phyloP scores from a whole-genome alignment of 2,113 vertebrate species.

The Psettodes erumei region DNA sequence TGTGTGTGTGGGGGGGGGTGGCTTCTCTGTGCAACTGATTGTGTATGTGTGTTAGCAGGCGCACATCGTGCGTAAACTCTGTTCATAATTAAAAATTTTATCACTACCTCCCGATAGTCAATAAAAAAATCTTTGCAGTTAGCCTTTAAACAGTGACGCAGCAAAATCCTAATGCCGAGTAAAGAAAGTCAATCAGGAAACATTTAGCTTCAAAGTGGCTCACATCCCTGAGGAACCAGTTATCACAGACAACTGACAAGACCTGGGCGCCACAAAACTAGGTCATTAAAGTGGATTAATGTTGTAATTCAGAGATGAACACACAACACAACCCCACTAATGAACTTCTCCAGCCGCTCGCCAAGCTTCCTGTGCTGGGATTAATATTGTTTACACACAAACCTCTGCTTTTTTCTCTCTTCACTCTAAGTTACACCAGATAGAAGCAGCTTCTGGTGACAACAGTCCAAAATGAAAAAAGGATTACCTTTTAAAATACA shows the following conservation, averaged over 20 bases:
- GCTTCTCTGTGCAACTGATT: background rate
- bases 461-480: background rate
- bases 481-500: background rate
- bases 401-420: slow-evolving; percentile 8
- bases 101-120: background rate
- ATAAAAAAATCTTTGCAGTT: background rate
- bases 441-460: background rate
- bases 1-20: no score
- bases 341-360: slow-evolving; percentile 51
- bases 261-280: slow-evolving; percentile 69
- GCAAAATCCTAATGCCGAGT: slow-evolving; percentile 18
- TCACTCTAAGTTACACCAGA: background rate
- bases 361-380: slow-evolving; percentile 40
- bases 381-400: slow-evolving; percentile 46
- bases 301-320: slow-evolving; percentile 69
- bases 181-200: slow-evolving; percentile 68
- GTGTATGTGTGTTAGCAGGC: background rate
- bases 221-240: slow-evolving; percentile 68
- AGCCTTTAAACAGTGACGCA: slow-evolving; percentile 48
- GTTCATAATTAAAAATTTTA: slow-evolving; percentile 16
- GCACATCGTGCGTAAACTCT: background rate
- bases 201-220: slow-evolving; percentile 72
- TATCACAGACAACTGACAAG: slow-evolving; percentile 72
- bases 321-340: slow-evolving; percentile 56
- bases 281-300: slow-evolving; percentile 79